Evolutionary conservation across 2,888 invertebrate genomes (phyloP), one percentile per base, ranked within the genome.

Genomic region (Metalampra italica): DNA sequence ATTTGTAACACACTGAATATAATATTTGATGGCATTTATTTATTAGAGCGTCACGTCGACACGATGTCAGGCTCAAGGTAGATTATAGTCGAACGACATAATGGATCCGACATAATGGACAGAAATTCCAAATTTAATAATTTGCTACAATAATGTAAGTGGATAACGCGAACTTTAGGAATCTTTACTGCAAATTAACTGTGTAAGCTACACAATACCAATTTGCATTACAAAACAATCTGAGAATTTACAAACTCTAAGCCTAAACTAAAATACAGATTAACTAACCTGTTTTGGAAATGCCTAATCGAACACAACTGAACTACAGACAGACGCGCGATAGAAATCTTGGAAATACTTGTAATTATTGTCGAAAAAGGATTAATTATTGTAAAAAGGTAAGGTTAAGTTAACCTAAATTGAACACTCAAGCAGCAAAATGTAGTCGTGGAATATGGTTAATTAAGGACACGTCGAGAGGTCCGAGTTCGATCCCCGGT

Each of bases 131-230:
- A 66, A 68, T 66, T 67, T 65, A 69, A 67, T 68, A 68, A 70
- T 68, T 75, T 71, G 65, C 68, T 68, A 63, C 64, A 68, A 71
- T 70, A 63, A 64, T 56, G 66, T 68, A 67, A 70, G 71, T 59
- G 56, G 60, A 50, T 67, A 69, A 63, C 60, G 55, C 60, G 49
- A 68, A 68, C 62, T 70, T 69, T 64, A 59, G 62, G 64, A 63
- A 66, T 65, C 66, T 75, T 77, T 71, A 71, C 71, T 73, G 71
- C 69, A 73, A 76, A 78, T 76, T 75, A 75, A 73, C 69, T 68
- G 58, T 37, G 56, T 22, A 22, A 59, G 62, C 58, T 66, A 64
- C 61, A 77, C 71, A 74, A 71, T 65, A 58, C 64, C 60, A 70
- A 78, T 78, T 78, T 76, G 68, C 75, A 76, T 77, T 62, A 75